Evolutionary conservation across 1,140 invertebrate genomes (phyloP).

Genomic region (Heliconius congener): DNA sequence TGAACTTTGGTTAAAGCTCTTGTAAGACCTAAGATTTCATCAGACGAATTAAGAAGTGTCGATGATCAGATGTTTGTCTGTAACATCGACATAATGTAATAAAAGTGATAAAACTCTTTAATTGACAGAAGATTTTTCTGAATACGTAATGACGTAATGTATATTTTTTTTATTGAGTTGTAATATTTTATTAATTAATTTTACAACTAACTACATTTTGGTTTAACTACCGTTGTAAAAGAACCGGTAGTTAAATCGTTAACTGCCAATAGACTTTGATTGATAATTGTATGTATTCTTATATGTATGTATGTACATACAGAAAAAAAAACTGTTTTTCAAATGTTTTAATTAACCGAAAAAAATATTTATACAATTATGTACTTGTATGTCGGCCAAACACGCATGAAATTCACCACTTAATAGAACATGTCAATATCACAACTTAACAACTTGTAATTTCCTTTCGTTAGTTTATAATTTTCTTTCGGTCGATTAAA

Average conservation of each 20-base stretch:
- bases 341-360: no score
- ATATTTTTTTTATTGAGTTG: conserved; percentile 22
- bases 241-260: not conserved
- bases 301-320: no score
- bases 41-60: not conserved
- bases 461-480: no score
- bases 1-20: no score
- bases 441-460: no score
- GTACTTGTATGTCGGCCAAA: no score
- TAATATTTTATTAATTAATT: conserved; percentile 39
- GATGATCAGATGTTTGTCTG: not conserved
- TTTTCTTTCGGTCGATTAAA: no score
- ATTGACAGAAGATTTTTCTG: conserved; percentile 35
- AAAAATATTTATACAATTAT: no score
- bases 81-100: conserved; percentile 6
- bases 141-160: conserved; percentile 34
- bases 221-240: conserved; percentile 15
- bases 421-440: not conserved
- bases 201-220: conserved; percentile 15
- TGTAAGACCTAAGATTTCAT: no score
- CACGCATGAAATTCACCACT: no score
- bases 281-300: not conserved
- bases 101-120: conserved; percentile 33
- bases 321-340: no score
- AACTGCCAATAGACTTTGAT: not conserved